Conservation (phyloP, 2,888 invertebrate species). For the Trypoxylon attenuatum region DNA sequence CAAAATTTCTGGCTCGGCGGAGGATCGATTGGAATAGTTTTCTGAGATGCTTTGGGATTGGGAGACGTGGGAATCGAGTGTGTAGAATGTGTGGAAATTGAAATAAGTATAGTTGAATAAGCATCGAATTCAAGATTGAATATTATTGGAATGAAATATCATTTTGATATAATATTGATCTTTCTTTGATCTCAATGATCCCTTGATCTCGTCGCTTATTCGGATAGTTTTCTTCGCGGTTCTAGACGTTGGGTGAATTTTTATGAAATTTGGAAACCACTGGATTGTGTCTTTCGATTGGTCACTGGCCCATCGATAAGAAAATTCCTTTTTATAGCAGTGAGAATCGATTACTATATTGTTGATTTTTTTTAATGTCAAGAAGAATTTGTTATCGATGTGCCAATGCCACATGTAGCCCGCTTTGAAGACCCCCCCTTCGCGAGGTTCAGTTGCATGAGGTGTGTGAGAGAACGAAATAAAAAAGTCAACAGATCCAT, state of each 20-base stretch:
- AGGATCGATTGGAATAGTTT: too few relatives aligned
- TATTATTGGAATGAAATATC: too few relatives aligned
- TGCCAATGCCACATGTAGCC: neutral
- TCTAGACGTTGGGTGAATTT: neutral
- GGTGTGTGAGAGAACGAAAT: conserved; percentile 11
- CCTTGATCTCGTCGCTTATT: too few relatives aligned
- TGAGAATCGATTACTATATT: neutral
- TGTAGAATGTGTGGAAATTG: too few relatives aligned
- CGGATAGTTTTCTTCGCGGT: neutral
- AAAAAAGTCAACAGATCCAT: conserved; percentile 11
- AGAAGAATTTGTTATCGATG: neutral
- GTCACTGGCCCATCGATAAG: too few relatives aligned
- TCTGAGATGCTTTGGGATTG: too few relatives aligned
- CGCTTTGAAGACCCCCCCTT: neutral
- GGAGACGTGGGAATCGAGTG: too few relatives aligned
- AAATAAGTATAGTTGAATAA: too few relatives aligned
- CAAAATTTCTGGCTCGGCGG: too few relatives aligned
- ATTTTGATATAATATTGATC: too few relatives aligned
- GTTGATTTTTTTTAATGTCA: conserved; percentile 1
- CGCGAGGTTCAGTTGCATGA: conserved; percentile 11
- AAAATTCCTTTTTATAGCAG: neutral
- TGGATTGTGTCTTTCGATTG: neutral
- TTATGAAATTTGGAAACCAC: neutral
- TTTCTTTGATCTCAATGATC: too few relatives aligned
- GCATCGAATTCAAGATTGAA: too few relatives aligned